Conservation (phyloP, 2,113 vertebrate genomes). For the Ameiurus melas region DNA sequence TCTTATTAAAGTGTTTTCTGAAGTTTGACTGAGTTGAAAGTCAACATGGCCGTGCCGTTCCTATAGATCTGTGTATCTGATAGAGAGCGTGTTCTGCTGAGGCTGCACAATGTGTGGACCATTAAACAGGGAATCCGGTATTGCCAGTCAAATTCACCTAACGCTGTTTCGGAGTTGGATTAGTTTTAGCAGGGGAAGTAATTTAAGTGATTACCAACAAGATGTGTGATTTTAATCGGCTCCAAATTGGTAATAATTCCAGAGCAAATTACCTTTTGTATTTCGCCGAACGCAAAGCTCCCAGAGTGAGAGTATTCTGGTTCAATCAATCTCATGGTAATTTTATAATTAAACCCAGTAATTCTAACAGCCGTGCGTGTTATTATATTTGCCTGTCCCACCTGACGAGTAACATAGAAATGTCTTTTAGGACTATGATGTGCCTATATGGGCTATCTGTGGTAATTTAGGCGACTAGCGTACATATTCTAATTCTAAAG, state of each 20-base stretch:
- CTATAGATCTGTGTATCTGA: slow-evolving; percentile 10
- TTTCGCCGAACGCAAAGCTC: neutral
- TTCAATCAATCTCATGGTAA: slow-evolving; percentile 1
- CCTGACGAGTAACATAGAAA: neutral
- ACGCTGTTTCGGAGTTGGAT: slow-evolving; percentile 15
- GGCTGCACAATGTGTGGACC: slow-evolving; percentile 18
- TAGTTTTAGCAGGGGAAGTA: slow-evolving; percentile 12
- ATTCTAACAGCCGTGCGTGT: neutral
- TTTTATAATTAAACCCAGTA: slow-evolving; percentile 11
- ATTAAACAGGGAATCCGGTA: slow-evolving; percentile 8
- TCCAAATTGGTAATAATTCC: slow-evolving; percentile 30
- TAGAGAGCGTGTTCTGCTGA: neutral
- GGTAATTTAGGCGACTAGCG: neutral
- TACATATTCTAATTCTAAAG: neutral
- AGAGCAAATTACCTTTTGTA: neutral
- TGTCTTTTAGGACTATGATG: neutral
- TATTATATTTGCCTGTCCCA: no score
- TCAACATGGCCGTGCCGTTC: neutral
- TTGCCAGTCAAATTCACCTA: slow-evolving; percentile 9
- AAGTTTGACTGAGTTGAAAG: neutral
- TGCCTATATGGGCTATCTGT: neutral
- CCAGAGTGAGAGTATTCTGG: neutral
- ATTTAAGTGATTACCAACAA: slow-evolving; percentile 24
- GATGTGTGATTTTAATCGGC: slow-evolving; percentile 20
- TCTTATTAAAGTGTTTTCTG: neutral